Conservation (phyloP, 2,113 vertebrate genomes). For the Indri indri region DNA sequence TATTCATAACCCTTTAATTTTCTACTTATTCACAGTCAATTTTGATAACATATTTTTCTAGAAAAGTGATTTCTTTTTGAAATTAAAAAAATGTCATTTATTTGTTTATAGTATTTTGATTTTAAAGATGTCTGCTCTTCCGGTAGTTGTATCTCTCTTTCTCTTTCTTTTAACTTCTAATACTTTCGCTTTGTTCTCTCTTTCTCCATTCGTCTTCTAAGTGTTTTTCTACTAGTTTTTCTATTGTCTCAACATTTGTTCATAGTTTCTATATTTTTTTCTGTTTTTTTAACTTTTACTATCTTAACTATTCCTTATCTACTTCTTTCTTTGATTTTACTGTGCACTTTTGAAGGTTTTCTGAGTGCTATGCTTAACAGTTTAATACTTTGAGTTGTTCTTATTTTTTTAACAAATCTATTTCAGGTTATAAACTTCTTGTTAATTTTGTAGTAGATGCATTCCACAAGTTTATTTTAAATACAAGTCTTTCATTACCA, state of each 20-base stretch:
- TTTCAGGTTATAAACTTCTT: background rate
- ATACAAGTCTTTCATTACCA: background rate
- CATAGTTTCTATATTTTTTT: conserved; percentile 22
- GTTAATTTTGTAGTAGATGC: background rate
- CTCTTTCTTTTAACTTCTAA: background rate
- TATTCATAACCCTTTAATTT: background rate
- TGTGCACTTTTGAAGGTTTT: conserved; percentile 7
- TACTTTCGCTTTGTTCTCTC: background rate
- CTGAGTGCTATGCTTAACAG: background rate
- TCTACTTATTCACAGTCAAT: background rate
- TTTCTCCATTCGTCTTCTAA: background rate
- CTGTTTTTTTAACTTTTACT: background rate
- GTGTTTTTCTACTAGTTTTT: conserved; percentile 10
- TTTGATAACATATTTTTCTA: background rate
- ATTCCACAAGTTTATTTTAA: background rate
- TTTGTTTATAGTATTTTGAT: background rate
- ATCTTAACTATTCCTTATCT: background rate
- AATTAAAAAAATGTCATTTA: background rate
- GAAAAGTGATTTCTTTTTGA: background rate
- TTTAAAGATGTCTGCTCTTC: background rate
- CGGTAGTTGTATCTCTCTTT: background rate
- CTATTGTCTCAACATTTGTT: background rate
- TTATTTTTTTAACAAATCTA: conserved; percentile 2
- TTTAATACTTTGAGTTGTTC: background rate
- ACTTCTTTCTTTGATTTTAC: background rate